Evolutionary conservation across 2,888 invertebrate species (phyloP), one percentile per base, ranked within the genome.

Genomic region (Geotrupes spiniger): DNA sequence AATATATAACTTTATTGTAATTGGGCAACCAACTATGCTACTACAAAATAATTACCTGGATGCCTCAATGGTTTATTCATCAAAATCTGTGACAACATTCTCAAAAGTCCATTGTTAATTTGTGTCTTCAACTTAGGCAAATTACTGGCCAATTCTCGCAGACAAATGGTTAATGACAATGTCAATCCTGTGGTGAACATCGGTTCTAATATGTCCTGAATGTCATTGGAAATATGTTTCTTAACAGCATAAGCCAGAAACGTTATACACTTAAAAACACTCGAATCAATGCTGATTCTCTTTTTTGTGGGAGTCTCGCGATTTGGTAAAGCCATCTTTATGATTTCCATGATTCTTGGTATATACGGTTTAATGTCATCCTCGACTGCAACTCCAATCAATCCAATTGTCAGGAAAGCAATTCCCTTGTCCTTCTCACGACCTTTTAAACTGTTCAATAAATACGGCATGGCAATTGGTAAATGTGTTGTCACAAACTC

Each of bases 141-240:
- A 66, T 89, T 87, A 54, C 84, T 82, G 14, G 94, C 93, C 33
- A 99, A 76, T 73, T 97, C 96, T 53, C 92, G 82, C 17, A 99
- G 75, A 44, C 95, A 92, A 27, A 92, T 89, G 0, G 96, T 96
- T 47, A 98, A 76, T 0, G 94, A 88, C 6, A 91, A 87, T 60
- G 92, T 92, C 1, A 98, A 77, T 0, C 96, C 95, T 4, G 93
- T 92, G 1, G 89, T 86, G 66, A 97, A 82, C 90, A 99, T 94
- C 36, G 89, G 85, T 57, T 94, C 94, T 17, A 98, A 74, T 31
- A 97, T 79, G 49, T 90, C 89, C 48, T 83, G 83, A 2, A 96
- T 87, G 59, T 92, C 92, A 57, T 77, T 74, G 4, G 84, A 81
- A 9, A 92, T 88, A 25, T 84, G 79, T 15, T 85, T 83, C 54